phyloP scores from a whole-genome alignment of 2,797 vertebrate species.

The Ciconia nigra region DNA sequence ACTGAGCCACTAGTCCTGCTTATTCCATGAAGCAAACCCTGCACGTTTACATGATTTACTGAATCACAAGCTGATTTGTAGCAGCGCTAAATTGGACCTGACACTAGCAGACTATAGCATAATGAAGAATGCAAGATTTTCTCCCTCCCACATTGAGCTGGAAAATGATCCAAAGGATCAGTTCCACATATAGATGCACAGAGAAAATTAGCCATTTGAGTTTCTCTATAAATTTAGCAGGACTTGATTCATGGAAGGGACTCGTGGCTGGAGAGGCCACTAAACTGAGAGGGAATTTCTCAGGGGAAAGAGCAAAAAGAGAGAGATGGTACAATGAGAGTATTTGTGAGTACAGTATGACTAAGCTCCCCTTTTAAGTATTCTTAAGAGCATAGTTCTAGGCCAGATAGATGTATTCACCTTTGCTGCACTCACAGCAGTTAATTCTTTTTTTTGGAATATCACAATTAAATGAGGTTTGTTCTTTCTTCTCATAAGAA shows the following conservation, averaged over 20 bases:
- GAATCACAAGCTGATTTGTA: background rate
- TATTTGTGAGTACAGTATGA: background rate
- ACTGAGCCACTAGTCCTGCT: background rate
- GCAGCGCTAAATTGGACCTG: background rate
- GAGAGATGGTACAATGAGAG: background rate
- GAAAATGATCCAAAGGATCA: background rate
- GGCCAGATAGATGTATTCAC: background rate
- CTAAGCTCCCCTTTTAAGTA: background rate
- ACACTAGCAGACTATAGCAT: background rate
- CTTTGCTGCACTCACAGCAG: background rate
- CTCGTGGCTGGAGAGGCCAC: background rate
- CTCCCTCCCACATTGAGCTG: background rate
- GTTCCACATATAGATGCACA: background rate
- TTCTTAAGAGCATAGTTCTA: background rate
- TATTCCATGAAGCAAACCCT: background rate
- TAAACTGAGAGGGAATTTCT: background rate
- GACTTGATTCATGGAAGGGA: background rate
- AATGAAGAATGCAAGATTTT: background rate
- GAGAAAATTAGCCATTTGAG: background rate
- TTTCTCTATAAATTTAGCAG: background rate
- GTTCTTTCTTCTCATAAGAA: background rate
- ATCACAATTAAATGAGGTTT: background rate
- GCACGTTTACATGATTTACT: background rate
- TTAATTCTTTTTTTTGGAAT: background rate
- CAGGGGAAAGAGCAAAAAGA: background rate